Evolutionary conservation across 2,113 vertebrate species (phyloP).

Genomic region (Cryptomyrus ogoouensis): DNA sequence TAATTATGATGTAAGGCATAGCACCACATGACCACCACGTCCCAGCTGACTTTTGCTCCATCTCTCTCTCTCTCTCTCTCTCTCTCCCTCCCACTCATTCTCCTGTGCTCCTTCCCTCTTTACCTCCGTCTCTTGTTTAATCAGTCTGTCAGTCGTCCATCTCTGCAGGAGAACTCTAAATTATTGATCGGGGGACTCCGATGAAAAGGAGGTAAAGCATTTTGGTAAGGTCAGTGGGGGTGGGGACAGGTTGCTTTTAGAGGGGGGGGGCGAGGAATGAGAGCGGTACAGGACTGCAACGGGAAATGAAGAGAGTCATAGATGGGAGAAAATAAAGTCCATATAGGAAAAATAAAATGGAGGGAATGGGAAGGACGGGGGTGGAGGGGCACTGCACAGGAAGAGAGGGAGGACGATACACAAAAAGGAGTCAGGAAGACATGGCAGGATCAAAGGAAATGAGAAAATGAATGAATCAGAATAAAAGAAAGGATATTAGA

Average conservation of each 20-base stretch:
- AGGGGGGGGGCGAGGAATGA: constrained; percentile 2
- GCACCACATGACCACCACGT: neutral
- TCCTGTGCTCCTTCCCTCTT: neutral
- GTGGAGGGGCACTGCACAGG: neutral
- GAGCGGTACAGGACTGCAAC: neutral
- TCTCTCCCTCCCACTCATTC: constrained; percentile 9
- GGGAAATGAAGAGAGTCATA: neutral
- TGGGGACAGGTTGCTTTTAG: constrained; percentile 26
- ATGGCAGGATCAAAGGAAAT: neutral
- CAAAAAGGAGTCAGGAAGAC: neutral
- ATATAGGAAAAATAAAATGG: neutral
- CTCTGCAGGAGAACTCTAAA: constrained; percentile 54
- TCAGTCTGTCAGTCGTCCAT: constrained; percentile 47
- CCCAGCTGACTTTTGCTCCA: constrained; percentile 9
- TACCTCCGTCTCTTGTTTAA: constrained; percentile 45
- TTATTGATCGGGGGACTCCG: constrained; percentile 54
- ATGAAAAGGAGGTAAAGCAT: constrained; percentile 42
- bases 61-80: constrained; percentile 21
- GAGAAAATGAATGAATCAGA: neutral
- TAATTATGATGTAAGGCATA: neutral
- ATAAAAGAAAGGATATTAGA: neutral
- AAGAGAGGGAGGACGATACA: neutral
- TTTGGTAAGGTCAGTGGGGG: constrained; percentile 4
- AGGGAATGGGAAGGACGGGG: neutral
- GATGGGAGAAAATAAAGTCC: neutral